Percentiles rank a stretch among this genome's conserved stretches.
Evolutionary conservation across 1,140 invertebrate genomes (phyloP).

Genomic region (Frieseomelitta varia): DNA sequence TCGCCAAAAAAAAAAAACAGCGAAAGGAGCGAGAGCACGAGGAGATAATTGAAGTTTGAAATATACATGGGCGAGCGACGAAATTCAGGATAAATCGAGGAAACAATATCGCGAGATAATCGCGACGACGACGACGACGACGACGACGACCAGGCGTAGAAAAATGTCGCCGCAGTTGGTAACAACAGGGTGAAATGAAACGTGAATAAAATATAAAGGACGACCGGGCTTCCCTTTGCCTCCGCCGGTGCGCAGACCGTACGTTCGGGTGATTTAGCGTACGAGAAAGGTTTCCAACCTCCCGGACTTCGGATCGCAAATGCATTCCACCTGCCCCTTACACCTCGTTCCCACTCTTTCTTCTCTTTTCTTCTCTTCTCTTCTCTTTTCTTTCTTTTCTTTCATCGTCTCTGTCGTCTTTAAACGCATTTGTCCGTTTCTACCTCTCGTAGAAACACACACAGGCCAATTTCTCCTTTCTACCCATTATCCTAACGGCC

Average conservation of each 20-base stretch:
- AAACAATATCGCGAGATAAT: constrained; percentile 41
- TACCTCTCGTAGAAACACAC: no score
- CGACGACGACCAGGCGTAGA: not conserved
- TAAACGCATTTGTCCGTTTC: constrained; percentile 14
- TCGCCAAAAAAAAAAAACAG: not conserved
- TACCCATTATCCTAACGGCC: constrained; percentile 9
- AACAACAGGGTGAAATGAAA: constrained; percentile 64
- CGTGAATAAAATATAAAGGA: constrained; percentile 76
- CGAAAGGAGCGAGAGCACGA: not conserved
- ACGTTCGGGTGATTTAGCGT: constrained; percentile 70
- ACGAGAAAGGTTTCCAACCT: constrained; percentile 60
- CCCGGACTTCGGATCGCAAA: constrained; percentile 53
- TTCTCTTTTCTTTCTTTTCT: not conserved
- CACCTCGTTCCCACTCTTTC: not conserved
- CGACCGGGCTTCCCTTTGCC: not conserved
- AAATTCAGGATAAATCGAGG: constrained; percentile 36
- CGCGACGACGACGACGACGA: not conserved
- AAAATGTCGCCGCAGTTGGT: constrained; percentile 13
- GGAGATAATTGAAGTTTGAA: constrained; percentile 43
- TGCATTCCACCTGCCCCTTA: constrained; percentile 41
- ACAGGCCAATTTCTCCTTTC: constrained; percentile 23
- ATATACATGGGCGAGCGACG: constrained; percentile 11
- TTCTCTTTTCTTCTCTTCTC: not conserved
- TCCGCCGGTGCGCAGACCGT: constrained; percentile 34
- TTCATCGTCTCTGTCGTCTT: not conserved